These are phyloP conservation scores for Semicossyphus pulcher DNA, from an alignment of 2,113 vertebrate genomes.

Conservation along the genomic window DNA sequence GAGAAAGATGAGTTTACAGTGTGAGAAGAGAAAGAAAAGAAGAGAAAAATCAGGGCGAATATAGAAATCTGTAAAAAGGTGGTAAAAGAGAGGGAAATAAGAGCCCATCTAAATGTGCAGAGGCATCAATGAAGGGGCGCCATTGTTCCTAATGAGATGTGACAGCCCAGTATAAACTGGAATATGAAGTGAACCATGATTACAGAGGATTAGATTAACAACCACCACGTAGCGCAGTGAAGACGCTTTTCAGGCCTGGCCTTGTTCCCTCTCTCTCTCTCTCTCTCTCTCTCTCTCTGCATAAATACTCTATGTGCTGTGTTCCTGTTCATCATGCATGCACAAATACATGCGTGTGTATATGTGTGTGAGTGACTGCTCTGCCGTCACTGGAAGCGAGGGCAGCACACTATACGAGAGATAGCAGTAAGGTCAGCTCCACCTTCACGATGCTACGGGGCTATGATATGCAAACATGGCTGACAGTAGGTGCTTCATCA, in stretches of 20 bases:
- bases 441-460: slow-evolving; percentile 73
- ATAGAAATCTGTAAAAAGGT: slow-evolving; percentile 34
- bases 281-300: slow-evolving; percentile 38
- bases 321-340: slow-evolving; percentile 57
- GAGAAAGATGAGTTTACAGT: slow-evolving; percentile 22
- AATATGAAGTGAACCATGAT: slow-evolving; percentile 80
- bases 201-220: slow-evolving; percentile 79
- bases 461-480: slow-evolving; percentile 75
- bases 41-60: slow-evolving; percentile 1
- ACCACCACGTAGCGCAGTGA: slow-evolving; percentile 64
- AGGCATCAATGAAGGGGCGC: slow-evolving; percentile 65
- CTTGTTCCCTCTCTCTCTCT: slow-evolving; percentile 55
- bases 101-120: slow-evolving; percentile 60
- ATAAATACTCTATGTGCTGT: slow-evolving; percentile 55
- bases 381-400: slow-evolving; percentile 51
- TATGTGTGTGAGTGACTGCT: slow-evolving; percentile 33
- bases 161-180: slow-evolving; percentile 76
- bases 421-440: slow-evolving; percentile 76
- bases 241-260: slow-evolving; percentile 63
- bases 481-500: slow-evolving; percentile 80
- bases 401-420: slow-evolving; percentile 45
- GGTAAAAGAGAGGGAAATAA: slow-evolving; percentile 33
- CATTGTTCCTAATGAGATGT: slow-evolving; percentile 76
- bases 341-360: slow-evolving; percentile 15
- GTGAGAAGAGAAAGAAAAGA: slow-evolving; percentile 12